Evolutionary conservation across 1,140 invertebrate species (phyloP).

Genomic region (Globodera rostochiensis): DNA sequence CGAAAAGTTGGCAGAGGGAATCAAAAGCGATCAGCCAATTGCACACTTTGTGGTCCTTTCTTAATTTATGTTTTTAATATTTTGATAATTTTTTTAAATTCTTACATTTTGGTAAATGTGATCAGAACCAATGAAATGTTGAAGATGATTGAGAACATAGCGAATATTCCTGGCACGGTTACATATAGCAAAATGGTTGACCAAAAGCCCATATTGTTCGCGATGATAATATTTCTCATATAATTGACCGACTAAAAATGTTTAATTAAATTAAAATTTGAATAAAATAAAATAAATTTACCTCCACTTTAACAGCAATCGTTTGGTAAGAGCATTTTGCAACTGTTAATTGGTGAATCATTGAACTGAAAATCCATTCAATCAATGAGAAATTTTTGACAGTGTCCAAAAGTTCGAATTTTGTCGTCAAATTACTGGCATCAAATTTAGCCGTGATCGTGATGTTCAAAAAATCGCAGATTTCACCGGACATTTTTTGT

Average conservation of each 20-base stretch:
- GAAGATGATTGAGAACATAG: neutral
- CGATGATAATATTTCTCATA: neutral
- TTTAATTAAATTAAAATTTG: too few species aligned
- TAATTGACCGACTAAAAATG: neutral
- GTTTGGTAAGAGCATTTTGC: neutral
- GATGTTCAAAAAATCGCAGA: constrained; percentile 24
- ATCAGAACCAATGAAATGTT: neutral
- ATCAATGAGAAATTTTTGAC: neutral
- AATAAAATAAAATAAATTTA: neutral
- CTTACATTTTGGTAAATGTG: neutral
- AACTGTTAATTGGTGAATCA: neutral
- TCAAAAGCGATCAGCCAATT: constrained; percentile 24
- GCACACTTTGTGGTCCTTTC: constrained; percentile 5
- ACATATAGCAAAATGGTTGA: neutral
- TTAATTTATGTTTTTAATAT: neutral
- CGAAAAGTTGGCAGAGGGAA: neutral
- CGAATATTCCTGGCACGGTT: neutral
- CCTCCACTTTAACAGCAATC: neutral
- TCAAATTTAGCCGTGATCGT: constrained; percentile 3
- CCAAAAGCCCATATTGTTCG: neutral
- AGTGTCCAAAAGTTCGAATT: constrained; percentile 6
- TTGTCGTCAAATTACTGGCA: neutral
- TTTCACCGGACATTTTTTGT: neutral
- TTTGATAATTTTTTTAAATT: neutral
- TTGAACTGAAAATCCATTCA: neutral